phyloP scores from a whole-genome alignment of 2,888 invertebrate genomes.

The Mimachlamys varia region DNA sequence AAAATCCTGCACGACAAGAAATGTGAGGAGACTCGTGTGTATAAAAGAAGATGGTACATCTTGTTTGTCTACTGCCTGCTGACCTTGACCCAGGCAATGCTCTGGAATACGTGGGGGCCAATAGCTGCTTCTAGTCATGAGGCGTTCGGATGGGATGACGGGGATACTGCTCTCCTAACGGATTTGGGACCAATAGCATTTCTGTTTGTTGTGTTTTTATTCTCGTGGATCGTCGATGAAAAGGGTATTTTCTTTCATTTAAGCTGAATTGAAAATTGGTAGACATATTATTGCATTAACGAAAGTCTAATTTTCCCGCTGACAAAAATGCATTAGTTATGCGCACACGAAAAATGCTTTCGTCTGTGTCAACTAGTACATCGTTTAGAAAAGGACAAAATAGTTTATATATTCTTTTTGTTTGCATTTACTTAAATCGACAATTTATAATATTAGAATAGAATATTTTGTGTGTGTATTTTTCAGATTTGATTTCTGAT shows the following conservation, averaged over 20 bases:
- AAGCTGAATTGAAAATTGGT: too few species aligned
- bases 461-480: too few species aligned
- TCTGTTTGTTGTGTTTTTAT: slow-evolving; percentile 8
- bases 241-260: slow-evolving; percentile 29
- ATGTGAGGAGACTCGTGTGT: slow-evolving; percentile 35
- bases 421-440: too few species aligned
- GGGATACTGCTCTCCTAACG: background rate
- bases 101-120: slow-evolving; percentile 38
- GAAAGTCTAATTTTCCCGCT: too few species aligned
- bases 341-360: too few species aligned
- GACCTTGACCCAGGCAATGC: slow-evolving; percentile 26
- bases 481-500: too few species aligned
- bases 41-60: slow-evolving; percentile 40
- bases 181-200: slow-evolving; percentile 37
- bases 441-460: too few species aligned
- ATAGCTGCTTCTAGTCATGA: slow-evolving; percentile 36
- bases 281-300: too few species aligned
- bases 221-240: slow-evolving; percentile 35
- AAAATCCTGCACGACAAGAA: background rate
- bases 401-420: too few species aligned
- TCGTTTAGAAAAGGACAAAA: too few species aligned
- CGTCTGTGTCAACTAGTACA: too few species aligned
- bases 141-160: slow-evolving; percentile 40
- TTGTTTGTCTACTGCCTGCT: slow-evolving; percentile 20
- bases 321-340: too few species aligned